Evolutionary conservation across 92 coral and sea anemone genomes (phyloP).

Genomic region (Epizoanthus stellaris): DNA sequence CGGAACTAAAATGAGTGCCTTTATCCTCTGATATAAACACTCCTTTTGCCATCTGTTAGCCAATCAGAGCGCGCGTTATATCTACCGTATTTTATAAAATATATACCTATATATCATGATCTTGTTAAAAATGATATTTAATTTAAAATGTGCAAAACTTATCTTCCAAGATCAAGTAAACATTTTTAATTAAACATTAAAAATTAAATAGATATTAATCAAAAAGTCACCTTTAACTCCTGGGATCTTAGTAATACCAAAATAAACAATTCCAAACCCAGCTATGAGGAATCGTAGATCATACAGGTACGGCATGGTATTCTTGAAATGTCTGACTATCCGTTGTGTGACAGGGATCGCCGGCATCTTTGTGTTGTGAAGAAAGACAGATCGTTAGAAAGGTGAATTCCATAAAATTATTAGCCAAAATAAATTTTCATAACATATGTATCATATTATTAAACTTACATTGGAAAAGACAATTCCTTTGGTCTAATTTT

Average conservation of each 20-base stretch:
- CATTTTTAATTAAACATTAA: too few species aligned
- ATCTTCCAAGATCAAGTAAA: too few species aligned
- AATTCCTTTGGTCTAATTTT: neutral
- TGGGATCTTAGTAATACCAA: constrained; percentile 76
- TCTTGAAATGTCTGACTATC: constrained; percentile 63
- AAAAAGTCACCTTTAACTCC: constrained; percentile 27
- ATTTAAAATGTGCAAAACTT: too few species aligned
- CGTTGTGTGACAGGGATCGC: constrained; percentile 64
- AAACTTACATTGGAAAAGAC: neutral
- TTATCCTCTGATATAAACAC: too few species aligned
- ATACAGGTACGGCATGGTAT: constrained; percentile 75
- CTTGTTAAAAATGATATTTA: too few species aligned
- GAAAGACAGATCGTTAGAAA: neutral
- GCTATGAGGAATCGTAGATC: constrained; percentile 82
- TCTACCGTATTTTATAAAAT: too few species aligned
- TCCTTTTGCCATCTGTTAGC: too few species aligned
- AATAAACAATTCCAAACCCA: constrained; percentile 78
- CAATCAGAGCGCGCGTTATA: too few species aligned
- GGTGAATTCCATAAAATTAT: neutral
- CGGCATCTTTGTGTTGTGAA: constrained; percentile 55
- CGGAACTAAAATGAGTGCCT: too few species aligned
- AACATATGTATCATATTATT: neutral
- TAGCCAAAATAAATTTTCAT: neutral
- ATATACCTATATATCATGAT: too few species aligned
- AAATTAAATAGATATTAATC: too few species aligned